Percentiles rank a stretch among this genome's conserved stretches.
These are phyloP conservation scores for Lutraria lutraria DNA, from an alignment of 2,888 invertebrate species.

Conservation along the genomic window DNA sequence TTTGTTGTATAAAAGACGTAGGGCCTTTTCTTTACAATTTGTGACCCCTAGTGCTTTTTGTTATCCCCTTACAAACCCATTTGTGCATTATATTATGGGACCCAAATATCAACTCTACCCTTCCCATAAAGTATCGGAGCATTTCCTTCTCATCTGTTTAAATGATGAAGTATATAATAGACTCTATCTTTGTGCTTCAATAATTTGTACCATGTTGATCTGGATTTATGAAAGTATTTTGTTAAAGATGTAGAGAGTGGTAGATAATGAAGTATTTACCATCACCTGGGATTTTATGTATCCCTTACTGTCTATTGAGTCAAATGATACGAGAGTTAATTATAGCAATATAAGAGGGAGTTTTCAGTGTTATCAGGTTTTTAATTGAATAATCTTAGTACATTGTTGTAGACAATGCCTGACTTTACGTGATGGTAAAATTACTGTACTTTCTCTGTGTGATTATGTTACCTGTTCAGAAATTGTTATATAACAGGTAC, in stretches of 20 bases:
- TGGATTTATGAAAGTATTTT: neutral
- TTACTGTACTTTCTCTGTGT: no score
- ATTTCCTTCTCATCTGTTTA: neutral
- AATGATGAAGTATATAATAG: neutral
- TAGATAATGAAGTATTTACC: neutral
- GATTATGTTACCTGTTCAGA: no score
- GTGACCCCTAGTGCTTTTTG: conserved; percentile 30
- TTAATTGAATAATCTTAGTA: no score
- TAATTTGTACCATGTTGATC: neutral
- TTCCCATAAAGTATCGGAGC: neutral
- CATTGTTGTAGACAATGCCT: no score
- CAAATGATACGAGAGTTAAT: neutral
- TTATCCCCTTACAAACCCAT: conserved; percentile 18
- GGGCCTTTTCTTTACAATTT: conserved; percentile 22
- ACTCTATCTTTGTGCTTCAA: neutral
- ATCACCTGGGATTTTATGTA: neutral
- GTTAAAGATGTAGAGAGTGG: neutral
- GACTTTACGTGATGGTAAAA: no score
- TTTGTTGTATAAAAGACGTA: conserved; percentile 23
- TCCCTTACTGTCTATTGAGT: neutral
- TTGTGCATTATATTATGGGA: conserved; percentile 28
- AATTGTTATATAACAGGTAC: no score
- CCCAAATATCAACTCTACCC: neutral
- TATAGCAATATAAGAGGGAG: neutral
- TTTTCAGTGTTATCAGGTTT: no score